Percentiles rank a stretch among this genome's conserved stretches.
Conservation (phyloP, 2,888 invertebrate species). For the Aphelenchoides bicaudatus region DNA sequence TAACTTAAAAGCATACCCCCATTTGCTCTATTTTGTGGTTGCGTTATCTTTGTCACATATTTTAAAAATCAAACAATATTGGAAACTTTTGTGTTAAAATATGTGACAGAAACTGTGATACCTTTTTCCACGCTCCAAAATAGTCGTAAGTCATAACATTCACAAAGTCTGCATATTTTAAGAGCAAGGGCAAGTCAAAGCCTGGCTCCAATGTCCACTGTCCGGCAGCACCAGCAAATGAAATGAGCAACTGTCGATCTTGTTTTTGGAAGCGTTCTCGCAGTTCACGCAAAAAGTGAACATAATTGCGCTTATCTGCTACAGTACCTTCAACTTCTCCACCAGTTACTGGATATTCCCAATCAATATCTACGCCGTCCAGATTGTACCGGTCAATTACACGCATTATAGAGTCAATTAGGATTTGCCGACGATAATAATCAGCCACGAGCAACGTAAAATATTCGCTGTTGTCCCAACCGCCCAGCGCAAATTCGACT, state of each 20-base stretch:
- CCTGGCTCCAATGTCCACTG: conserved; percentile 60
- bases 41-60: too few species aligned
- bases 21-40: too few species aligned
- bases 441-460: conserved; percentile 48
- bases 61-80: too few species aligned
- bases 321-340: conserved; percentile 48
- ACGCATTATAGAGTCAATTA: conserved; percentile 43
- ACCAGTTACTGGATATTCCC: conserved; percentile 60
- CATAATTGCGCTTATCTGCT: conserved; percentile 52
- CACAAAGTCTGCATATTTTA: conserved; percentile 56
- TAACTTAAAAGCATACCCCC: conserved; percentile 7
- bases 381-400: conserved; percentile 46
- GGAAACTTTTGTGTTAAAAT: too few species aligned
- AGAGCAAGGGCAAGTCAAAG: conserved; percentile 51
- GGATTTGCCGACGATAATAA: conserved; percentile 35
- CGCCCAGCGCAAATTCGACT: conserved; percentile 55
- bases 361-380: conserved; percentile 59
- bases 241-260: conserved; percentile 40
- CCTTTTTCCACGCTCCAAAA: too few species aligned
- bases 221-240: conserved; percentile 59
- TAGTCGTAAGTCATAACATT: conserved; percentile 61
- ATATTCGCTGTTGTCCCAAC: conserved; percentile 58
- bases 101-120: too few species aligned
- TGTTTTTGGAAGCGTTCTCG: conserved; percentile 36
- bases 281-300: conserved; percentile 52